Evolutionary conservation across 2,797 vertebrate genomes (phyloP), one percentile per base, ranked within the genome.

Genomic region (Chrysocyon brachyurus): DNA sequence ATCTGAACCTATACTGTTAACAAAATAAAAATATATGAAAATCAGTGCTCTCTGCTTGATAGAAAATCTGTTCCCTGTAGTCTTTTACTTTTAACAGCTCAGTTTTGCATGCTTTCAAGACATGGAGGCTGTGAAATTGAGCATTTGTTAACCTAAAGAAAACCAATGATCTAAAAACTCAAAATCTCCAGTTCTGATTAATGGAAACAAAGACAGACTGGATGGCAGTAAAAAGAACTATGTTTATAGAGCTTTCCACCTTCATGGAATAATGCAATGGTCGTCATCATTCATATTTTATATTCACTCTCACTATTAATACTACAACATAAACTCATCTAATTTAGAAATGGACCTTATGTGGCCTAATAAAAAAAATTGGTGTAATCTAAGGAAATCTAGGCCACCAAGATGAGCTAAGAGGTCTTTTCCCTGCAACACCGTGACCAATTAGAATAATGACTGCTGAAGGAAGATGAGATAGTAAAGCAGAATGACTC

Each of bases 361-460:
- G 12, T 93, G 81, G 96, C 46, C 26, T 88, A 93, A 64, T 72
- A 90, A 96, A 87, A 11, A 95, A 95, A 84, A 90, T 8, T 92
- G n/a, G 33, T 96, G 8, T 93, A 87, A 91, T 73, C 40, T 84
- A 87, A 81, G 56, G 36, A 95, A 93, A 94, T 96, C 92, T 91
- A 91, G 46, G 70, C 16, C 79, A 81, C 78, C 11, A 77, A 40
- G 54, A 87, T 72, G 85, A 96, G 4, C 16, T 77, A 56, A 93
- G 31, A 85, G 12, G 15, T 22, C 81, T 83, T 64, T 73, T n/a
- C 63, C 49, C 73, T 56, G 21, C 54, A 91, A 59, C 11, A 64
- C 66, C 21, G 72, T 70, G 49, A 85, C 54, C 82, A 8, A 93
- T 81, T 81, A 66, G 22, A 73, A 84, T 90, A 92, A 90, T 97